Evolutionary conservation across 2,113 vertebrate species (phyloP), one percentile per base, ranked within the genome.

Genomic region (Carettochelys insculpta): DNA sequence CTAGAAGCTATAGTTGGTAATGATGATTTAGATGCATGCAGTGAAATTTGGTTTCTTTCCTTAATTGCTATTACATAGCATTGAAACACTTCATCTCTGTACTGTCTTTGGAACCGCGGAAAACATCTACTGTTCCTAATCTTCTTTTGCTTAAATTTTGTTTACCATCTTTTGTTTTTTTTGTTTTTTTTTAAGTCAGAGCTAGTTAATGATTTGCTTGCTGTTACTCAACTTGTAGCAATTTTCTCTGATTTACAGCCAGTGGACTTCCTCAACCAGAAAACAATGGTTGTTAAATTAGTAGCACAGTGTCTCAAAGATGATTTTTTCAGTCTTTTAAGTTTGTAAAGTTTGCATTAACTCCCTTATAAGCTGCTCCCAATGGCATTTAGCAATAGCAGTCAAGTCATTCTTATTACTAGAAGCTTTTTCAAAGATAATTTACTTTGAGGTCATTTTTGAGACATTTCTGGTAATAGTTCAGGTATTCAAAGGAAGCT

Each of bases 231-330:
- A 87, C 83, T 47, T 0, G 1, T 29, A 89, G 78, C 34, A 54
- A n/a, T 87, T 79, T 92, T 84, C 43, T 51, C 65, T 80, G 80
- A 86, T 88, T 80, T 91, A 92, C 80, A 89, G 48, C 77, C 41
- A 85, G 84, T 22, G 94, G 71, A 79, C 73, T 89, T 75, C 68
- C 58, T 95, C 83, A 90, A 77, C 86, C 82, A 94, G 89, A 89
- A 96, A 94, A 71, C 87, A 95, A 81, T 95, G 94, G 90, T 58
- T 86, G 75, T 91, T 96, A 95, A n/a, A 95, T 96, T 92, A 95
- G 90, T 77, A 94, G 94, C 51, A 82, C 75, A 85, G 68, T 82
- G 80, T 61, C 84, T 94, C 93, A 90, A 96, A 95, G 90, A 95
- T 80, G 68, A 95, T 75, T 89, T 47, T 65, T 45, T 90, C 90